These are phyloP conservation scores for Apus apus DNA, from an alignment of 2,113 vertebrate genomes.

Conservation along the genomic window DNA sequence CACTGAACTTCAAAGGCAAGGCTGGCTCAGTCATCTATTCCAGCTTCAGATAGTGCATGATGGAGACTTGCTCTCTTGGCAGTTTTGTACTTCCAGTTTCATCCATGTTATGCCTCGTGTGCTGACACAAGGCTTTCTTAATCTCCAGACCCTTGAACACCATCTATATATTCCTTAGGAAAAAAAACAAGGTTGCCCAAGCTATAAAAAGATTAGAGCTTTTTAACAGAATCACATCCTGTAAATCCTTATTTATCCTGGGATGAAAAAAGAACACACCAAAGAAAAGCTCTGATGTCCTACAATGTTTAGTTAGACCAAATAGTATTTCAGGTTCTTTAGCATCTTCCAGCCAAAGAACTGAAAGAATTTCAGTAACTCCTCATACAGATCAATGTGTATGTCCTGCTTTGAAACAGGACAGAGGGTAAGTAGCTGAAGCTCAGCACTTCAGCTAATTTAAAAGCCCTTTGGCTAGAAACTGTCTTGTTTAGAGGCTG, in stretches of 20 bases:
- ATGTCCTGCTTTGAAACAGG: neutral
- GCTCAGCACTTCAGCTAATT: neutral
- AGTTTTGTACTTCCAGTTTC: neutral
- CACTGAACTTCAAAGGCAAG: neutral
- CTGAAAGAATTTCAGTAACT: neutral
- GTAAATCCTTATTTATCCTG: neutral
- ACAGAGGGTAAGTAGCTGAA: neutral
- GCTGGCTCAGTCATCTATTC: neutral
- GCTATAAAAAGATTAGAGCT: neutral
- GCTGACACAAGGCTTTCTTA: neutral
- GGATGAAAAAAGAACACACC: neutral
- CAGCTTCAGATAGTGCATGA: neutral
- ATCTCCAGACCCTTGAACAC: neutral
- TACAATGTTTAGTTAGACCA: neutral
- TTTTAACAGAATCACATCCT: neutral
- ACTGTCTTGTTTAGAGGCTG: neutral
- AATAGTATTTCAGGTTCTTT: neutral
- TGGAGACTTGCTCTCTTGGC: neutral
- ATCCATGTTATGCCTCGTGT: neutral
- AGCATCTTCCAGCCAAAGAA: neutral
- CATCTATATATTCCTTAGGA: neutral
- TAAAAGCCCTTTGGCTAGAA: constrained; percentile 5
- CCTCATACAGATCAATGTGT: neutral
- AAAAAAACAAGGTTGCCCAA: neutral
- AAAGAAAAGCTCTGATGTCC: neutral